Evolutionary conservation across 2,113 vertebrate species (phyloP).

Genomic region (Pogona vitticeps): DNA sequence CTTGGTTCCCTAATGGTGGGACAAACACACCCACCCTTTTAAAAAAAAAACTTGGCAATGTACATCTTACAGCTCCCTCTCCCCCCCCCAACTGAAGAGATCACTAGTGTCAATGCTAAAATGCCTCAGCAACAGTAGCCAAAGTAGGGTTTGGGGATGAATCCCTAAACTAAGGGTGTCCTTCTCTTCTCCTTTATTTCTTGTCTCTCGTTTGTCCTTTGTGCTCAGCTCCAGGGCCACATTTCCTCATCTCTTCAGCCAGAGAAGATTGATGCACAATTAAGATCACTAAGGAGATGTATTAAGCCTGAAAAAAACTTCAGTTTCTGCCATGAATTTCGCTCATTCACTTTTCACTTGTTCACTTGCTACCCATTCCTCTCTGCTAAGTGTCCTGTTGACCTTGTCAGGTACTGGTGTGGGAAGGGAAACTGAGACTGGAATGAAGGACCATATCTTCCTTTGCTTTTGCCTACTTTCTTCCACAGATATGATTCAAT

Average conservation of each 20-base stretch:
- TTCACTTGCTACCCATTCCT: conserved; percentile 38
- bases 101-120: conserved; percentile 21
- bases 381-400: neutral
- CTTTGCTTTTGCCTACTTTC: neutral
- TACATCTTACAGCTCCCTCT: neutral
- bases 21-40: neutral
- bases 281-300: conserved; percentile 65
- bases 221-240: conserved; percentile 42
- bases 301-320: conserved; percentile 51
- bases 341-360: conserved; percentile 43
- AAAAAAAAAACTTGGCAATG: too few relatives aligned
- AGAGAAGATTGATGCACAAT: conserved; percentile 68
- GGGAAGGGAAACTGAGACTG: conserved; percentile 14
- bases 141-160: conserved; percentile 41
- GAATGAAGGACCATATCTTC: neutral
- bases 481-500: conserved; percentile 1
- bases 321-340: conserved; percentile 52
- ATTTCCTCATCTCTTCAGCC: conserved; percentile 52
- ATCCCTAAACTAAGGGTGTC: conserved; percentile 35
- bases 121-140: conserved; percentile 41
- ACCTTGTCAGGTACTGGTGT: conserved; percentile 36
- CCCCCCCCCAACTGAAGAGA: neutral
- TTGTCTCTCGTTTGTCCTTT: conserved; percentile 66
- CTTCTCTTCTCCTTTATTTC: conserved; percentile 50
- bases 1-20: too few relatives aligned